Evolutionary conservation across 2,113 vertebrate genomes (phyloP), one percentile per base, ranked within the genome.

Genomic region (Oxyura jamaicensis): DNA sequence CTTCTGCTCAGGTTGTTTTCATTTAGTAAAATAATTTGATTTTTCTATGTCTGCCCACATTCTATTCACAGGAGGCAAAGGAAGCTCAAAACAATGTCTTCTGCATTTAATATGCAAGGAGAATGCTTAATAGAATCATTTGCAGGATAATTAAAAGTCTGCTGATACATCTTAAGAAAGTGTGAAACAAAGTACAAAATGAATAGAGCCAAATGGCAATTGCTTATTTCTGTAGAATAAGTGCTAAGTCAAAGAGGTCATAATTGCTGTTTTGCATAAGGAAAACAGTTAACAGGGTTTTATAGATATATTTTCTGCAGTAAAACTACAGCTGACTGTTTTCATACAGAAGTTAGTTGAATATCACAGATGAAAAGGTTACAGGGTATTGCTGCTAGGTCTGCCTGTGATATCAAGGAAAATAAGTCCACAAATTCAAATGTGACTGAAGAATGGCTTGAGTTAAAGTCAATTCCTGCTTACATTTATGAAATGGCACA

Each of bases 131-230:
- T 95, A 97, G 94, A 94, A 97, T 95, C 89, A 97, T 94, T 95
- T 97, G 80, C 90, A 96, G 97, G 95, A 97, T 97, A 98, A 97
- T 97, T 98, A 97, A 97, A 95, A 97, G 95, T 96, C 93, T 95
- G 82, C 86, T 96, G 89, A 97, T 96, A 97, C 91, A 97, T 95
- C 91, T 95, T 96, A 93, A 86, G 96, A 95, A 97, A 97, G 91
- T 80, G 93, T 92, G 97, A 97, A 97, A 94, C 85, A 96, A 97
- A 96, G 92, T 97, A 98, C 92, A 95, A 95, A 97, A 94, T 81
- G 83, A 97, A 93, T 91, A 90, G 84, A 96, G 48, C 60, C 78
- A 97, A 94, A 96, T 66, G 92, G 90, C 91, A 97, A 92, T 91
- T 94, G 93, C 94, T 97, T 98, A 91, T 92, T 97, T 96, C 89